Percentiles rank a stretch among this genome's conserved stretches.
These are phyloP conservation scores for Haliaeetus leucogaster DNA, from an alignment of 2,113 vertebrate genomes.

Conservation along the genomic window DNA sequence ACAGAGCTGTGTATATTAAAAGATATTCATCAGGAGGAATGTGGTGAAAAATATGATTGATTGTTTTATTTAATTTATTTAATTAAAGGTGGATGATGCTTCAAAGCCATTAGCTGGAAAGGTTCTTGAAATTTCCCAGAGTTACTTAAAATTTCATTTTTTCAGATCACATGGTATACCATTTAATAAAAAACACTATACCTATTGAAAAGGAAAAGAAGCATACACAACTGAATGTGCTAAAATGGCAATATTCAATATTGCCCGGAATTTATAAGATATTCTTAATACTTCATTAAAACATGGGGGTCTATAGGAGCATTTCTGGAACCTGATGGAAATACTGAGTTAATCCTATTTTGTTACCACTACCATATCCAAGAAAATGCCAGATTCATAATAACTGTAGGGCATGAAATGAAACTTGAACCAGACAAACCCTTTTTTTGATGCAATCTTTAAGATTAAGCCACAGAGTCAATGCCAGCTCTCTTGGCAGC, in stretches of 20 bases:
- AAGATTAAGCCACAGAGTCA: background rate
- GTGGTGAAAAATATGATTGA: background rate
- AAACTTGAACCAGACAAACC: background rate
- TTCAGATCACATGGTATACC: background rate
- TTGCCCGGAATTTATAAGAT: background rate
- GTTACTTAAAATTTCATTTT: background rate
- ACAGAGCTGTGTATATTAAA: background rate
- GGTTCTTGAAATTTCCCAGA: background rate
- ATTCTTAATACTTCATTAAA: background rate
- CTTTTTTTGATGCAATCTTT: background rate
- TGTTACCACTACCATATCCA: background rate
- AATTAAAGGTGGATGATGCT: background rate
- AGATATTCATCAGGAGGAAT: background rate
- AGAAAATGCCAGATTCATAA: background rate
- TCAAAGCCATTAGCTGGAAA: background rate
- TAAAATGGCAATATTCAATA: background rate
- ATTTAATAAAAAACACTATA: background rate
- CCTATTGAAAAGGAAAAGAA: background rate
- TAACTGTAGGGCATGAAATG: background rate
- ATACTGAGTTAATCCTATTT: background rate
- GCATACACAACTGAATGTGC: background rate
- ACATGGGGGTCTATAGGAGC: accelerated
- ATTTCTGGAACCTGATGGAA: background rate
- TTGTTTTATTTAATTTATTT: background rate
- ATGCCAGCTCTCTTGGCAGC: background rate